Evolutionary conservation across 2,113 vertebrate species (phyloP), one percentile per base, ranked within the genome.

Genomic region (Nyctereutes procyonoides): DNA sequence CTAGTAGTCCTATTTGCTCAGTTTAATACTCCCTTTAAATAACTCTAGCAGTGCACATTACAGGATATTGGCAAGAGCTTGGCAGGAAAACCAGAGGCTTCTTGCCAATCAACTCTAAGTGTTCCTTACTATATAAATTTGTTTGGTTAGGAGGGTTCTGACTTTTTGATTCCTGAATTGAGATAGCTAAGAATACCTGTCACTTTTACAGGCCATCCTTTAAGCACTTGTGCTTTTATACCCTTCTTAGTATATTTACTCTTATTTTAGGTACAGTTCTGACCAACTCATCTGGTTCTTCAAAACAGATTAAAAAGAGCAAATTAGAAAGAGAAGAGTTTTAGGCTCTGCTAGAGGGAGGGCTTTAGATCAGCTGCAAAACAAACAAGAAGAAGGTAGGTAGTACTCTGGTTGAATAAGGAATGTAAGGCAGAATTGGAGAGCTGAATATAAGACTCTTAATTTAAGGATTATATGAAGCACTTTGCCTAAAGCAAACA

Each of bases 1-100:
- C 73, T 82, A 7, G 58, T 82, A 60, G 65, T 95, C 63, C 90
- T 82, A 43, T 79, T 97, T 91, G 55, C 24, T 43, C 85, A 73
- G 11, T 94, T 55, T 73, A 16, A n/a, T 88, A 85, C 20, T 83
- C 38, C 73, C 63, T 95, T 94, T 86, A 95, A 93, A 48, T 92
- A 24, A 97, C 53, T 48, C 0, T 92, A 88, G 48, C 38, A 88
- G 53, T 93, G 87, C 73, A 73, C 16, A 91, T 65, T 85, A 62
- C 48, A 94, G 30, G 43, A 92, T 93, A 77, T 55, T 85, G 55
- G 2, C 48, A 92, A 89, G 71, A 83, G 13, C 2, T 82, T 89
- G 38, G 22, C 71, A 79, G 35, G 58, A 84, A 94, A 67, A 85
- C 24, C 71, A 85, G 62, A 86, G 56, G 55, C 14, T 73, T 79